These are phyloP conservation scores for Odontamblyopus lacepedii DNA, from an alignment of 2,797 vertebrate genomes.

Conservation along the genomic window DNA sequence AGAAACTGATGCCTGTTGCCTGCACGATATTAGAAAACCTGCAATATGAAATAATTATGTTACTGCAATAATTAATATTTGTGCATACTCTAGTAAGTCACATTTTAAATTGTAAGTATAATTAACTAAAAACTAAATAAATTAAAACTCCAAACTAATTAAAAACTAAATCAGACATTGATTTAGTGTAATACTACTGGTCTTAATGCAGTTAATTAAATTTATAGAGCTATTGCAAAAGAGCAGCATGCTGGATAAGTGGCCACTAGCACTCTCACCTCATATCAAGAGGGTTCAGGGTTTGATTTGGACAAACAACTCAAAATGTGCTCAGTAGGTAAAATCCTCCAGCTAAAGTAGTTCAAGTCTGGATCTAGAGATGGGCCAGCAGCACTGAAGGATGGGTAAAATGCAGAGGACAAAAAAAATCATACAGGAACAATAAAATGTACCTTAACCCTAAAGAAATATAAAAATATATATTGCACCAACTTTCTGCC, in stretches of 20 bases:
- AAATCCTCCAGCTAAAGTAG: no score
- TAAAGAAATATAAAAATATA: background rate
- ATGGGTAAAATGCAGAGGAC: no score
- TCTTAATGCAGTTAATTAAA: background rate
- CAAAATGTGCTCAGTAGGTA: no score
- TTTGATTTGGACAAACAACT: no score
- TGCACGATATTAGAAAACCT: constrained; percentile 12
- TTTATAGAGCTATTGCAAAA: background rate
- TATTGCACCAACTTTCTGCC: background rate
- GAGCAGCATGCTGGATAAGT: no score
- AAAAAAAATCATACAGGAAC: no score
- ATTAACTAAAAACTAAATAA: background rate
- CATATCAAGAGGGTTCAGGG: no score
- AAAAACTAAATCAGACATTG: background rate
- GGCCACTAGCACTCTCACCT: no score
- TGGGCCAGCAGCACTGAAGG: no score
- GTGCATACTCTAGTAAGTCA: background rate
- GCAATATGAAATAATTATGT: constrained; percentile 10
- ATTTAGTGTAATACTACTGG: background rate
- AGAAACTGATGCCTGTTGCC: constrained; percentile 69
- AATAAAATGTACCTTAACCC: no score
- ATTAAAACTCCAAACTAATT: background rate
- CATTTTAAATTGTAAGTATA: background rate
- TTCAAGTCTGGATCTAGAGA: no score
- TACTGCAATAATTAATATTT: background rate